These are phyloP conservation scores for Rapana venosa DNA, from an alignment of 2,888 invertebrate species.

Conservation along the genomic window DNA sequence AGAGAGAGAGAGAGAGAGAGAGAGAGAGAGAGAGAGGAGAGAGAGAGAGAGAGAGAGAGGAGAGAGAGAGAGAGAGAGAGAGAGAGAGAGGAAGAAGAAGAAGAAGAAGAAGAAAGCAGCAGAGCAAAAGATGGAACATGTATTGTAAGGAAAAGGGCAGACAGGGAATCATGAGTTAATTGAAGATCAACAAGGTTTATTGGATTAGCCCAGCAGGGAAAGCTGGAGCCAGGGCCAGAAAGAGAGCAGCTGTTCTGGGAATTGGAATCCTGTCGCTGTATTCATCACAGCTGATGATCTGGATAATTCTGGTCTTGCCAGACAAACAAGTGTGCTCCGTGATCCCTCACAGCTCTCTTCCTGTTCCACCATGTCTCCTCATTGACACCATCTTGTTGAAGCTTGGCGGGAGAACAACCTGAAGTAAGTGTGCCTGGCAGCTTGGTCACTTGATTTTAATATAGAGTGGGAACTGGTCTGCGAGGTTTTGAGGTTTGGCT, in stretches of 20 bases:
- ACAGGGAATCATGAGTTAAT: constrained; percentile 42
- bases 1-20: background rate
- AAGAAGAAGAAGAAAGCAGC: background rate
- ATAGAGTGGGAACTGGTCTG: no score
- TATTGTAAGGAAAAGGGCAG: background rate
- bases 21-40: background rate
- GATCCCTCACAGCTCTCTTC: background rate
- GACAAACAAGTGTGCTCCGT: constrained; percentile 26
- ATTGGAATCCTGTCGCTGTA: constrained; percentile 15
- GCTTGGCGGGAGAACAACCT: background rate
- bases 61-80: background rate
- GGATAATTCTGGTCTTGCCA: background rate
- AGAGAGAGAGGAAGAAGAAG: background rate
- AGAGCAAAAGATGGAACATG: background rate
- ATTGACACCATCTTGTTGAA: background rate
- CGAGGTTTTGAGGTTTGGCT: background rate
- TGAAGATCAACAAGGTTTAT: constrained; percentile 42
- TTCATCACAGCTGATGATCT: constrained; percentile 10
- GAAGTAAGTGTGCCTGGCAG: background rate
- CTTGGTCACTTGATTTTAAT: background rate
- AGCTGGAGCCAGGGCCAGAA: background rate
- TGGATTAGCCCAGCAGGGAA: constrained; percentile 37
- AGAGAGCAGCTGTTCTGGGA: background rate
- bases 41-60: background rate
- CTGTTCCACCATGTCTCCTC: background rate